A percentile compares a stretch with the other conserved stretches of the same genome.
phyloP scores from a whole-genome alignment of 2,888 invertebrate species.

The Mactromeris polynyma region DNA sequence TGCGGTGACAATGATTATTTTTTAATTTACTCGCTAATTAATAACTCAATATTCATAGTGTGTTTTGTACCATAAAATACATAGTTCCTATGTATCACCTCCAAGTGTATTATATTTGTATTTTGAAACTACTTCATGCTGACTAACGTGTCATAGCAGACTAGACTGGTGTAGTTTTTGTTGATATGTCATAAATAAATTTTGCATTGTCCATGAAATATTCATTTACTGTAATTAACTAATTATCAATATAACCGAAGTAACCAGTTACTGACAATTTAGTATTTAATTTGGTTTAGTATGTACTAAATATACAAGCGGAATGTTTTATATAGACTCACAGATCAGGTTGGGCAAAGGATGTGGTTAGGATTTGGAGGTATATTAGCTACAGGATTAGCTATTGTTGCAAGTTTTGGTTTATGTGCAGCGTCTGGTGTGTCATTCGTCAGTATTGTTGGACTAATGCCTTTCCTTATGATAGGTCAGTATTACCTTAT shows the following conservation, averaged over 20 bases:
- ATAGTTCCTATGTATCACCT: too few relatives aligned
- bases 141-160: too few relatives aligned
- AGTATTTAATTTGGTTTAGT: neutral
- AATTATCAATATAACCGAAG: neutral
- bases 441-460: slow-evolving; percentile 77
- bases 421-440: slow-evolving; percentile 67
- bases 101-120: too few relatives aligned
- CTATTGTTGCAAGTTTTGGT: slow-evolving; percentile 76
- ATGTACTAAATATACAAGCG: too few relatives aligned
- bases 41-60: too few relatives aligned
- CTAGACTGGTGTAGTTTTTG: too few relatives aligned
- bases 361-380: slow-evolving; percentile 66
- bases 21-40: too few relatives aligned
- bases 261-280: neutral
- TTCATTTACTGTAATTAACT: neutral
- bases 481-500: slow-evolving; percentile 73
- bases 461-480: slow-evolving; percentile 78
- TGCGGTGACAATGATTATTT: too few relatives aligned
- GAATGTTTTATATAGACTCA: neutral
- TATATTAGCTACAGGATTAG: slow-evolving; percentile 71
- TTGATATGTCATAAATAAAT: too few relatives aligned
- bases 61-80: too few relatives aligned
- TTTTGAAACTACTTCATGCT: too few relatives aligned
- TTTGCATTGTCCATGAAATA: too few relatives aligned
- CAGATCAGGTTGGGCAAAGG: slow-evolving; percentile 58